Base-by-base conservation (phyloP, 1,140 invertebrate species). In the Diorhabda elongata region DNA sequence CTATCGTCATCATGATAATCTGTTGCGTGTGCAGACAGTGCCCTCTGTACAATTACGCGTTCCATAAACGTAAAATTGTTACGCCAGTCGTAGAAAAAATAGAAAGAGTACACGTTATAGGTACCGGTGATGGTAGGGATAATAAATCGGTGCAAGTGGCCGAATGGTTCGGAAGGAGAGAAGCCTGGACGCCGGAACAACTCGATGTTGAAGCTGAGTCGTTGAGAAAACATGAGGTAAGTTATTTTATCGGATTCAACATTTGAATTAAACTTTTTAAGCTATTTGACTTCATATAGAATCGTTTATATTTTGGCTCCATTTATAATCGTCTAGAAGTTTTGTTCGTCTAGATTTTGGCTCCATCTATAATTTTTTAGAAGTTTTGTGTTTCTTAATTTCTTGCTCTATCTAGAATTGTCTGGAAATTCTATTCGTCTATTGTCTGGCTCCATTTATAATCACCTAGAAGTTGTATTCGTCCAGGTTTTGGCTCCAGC, bases 1-100 rank as follows among this genome's bases (percentile, higher is more conserved):
- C 89, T n/a, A 85, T 92, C 47, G 80, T 92, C 56, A 84, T 88
- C 44, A 79, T 93, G 47, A 87, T 93, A 63, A 83, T 90, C 42
- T 94, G 92, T 80, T 94, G 92, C 75, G 88, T 92, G 65, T 93
- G 91, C 78, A 87, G 90, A 73, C 88, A 89, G 71, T 94, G 93
- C 82, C 92, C 91, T 3, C 85, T 92, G 63, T 93, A 93, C 73
- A 89, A 90, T 3, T 70, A 67, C 64, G 42, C 63, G 4, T 61
- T 44, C 8, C 61, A 58, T 7, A 70, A 67, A 11, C 88, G 87
- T 83, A 64, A 71, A 57, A 60, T 73, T 58, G 68, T 72, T 71
- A 73, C 57, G 69, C 74, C 61, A 66, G 78, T 69, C 65, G 75
- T 64, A 4, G 76, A 77, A 64, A 70, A 67, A 8, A 61, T 71